These are phyloP conservation scores for Helicoverpa armigera DNA, from an alignment of 1,140 invertebrate species.

Conservation along the genomic window DNA sequence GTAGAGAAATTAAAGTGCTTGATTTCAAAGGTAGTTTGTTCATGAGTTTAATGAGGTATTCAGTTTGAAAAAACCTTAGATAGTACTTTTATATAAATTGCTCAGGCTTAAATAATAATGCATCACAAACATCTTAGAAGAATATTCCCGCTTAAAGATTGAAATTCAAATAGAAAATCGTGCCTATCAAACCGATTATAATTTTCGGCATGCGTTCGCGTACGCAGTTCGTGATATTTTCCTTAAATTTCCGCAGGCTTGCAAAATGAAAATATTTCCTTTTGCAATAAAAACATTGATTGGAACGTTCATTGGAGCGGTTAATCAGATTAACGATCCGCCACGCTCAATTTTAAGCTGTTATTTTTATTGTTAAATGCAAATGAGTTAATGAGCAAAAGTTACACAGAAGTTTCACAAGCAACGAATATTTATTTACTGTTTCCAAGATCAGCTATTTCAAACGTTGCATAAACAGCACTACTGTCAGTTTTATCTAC, in stretches of 20 bases:
- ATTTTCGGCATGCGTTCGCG: not conserved
- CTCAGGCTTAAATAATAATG: too few species aligned
- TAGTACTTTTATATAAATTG: too few species aligned
- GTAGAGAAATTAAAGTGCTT: too few species aligned
- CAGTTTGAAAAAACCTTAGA: too few species aligned
- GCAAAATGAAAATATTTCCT: slow-evolving; percentile 21
- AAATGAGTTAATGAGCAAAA: slow-evolving; percentile 3
- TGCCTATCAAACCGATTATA: too few species aligned
- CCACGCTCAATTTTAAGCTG: slow-evolving; percentile 35
- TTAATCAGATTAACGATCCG: slow-evolving; percentile 31
- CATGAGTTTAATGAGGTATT: too few species aligned
- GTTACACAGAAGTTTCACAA: not conserved
- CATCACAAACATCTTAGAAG: too few species aligned
- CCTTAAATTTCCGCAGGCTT: not conserved
- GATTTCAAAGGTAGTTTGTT: too few species aligned
- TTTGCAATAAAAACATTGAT: slow-evolving; percentile 28
- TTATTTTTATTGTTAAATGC: slow-evolving; percentile 39
- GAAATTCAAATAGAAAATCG: too few species aligned
- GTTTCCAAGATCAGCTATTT: not conserved
- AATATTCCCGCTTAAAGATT: too few species aligned
- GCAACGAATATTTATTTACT: not conserved
- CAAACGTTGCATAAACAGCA: too few species aligned
- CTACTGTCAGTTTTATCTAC: not conserved
- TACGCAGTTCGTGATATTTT: not conserved
- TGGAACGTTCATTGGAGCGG: slow-evolving; percentile 20